These are phyloP conservation scores for Carpatolechia fugitivella DNA, from an alignment of 2,888 invertebrate genomes.

Conservation along the genomic window DNA sequence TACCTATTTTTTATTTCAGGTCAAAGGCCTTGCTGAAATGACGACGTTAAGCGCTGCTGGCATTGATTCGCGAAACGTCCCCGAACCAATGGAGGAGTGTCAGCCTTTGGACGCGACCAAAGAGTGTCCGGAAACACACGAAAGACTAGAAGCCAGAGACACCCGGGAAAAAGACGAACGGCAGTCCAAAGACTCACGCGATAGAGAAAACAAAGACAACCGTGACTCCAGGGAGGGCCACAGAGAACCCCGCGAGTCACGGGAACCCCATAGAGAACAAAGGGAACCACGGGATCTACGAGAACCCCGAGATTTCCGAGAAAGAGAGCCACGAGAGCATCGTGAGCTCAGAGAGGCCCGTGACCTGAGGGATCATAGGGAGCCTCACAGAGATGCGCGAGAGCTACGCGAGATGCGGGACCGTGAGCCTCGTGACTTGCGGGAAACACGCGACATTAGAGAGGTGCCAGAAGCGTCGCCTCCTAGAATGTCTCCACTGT, in stretches of 20 bases:
- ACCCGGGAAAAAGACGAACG: constrained; percentile 61
- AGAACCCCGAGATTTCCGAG: constrained; percentile 40
- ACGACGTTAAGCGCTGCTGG: constrained; percentile 87
- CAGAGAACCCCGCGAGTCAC: constrained; percentile 59
- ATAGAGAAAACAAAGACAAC: constrained; percentile 59
- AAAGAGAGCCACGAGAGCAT: constrained; percentile 44
- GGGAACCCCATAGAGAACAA: constrained; percentile 41
- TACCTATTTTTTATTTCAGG: constrained; percentile 51
- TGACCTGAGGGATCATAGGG: constrained; percentile 53
- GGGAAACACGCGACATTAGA: constrained; percentile 49
- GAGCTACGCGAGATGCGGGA: constrained; percentile 50
- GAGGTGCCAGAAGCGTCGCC: constrained; percentile 69
- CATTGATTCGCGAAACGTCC: constrained; percentile 70
- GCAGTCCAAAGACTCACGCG: constrained; percentile 55
- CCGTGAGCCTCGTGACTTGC: constrained; percentile 34
- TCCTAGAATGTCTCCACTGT: constrained; percentile 68
- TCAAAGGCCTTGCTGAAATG: constrained; percentile 96
- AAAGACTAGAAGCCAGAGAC: constrained; percentile 57
- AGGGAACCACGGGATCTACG: constrained; percentile 40
- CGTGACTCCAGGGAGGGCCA: constrained; percentile 56
- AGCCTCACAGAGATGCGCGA: constrained; percentile 39
- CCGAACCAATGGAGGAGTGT: constrained; percentile 75
- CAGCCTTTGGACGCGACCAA: constrained; percentile 52
- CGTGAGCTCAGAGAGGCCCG: constrained; percentile 57
- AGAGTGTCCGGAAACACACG: constrained; percentile 56